Base-by-base conservation (phyloP, 1,140 invertebrate species). In the Zaprionus kolodkinae region DNA sequence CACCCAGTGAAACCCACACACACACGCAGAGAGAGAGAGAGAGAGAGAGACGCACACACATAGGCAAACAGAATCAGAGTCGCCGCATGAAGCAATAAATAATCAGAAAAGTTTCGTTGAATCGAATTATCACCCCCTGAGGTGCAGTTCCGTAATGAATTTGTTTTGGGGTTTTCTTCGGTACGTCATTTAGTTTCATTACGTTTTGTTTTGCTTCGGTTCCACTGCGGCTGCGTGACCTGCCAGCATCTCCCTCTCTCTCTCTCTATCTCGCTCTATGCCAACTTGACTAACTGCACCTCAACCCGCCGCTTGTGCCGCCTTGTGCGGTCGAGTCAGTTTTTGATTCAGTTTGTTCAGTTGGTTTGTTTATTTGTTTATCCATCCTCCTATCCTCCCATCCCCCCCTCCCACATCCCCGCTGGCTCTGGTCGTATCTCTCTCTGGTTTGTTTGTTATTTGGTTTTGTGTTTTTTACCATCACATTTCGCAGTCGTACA, bases 121-220 rank as follows among this genome's bases (percentile, higher is more conserved):
- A 89, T 89, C 85, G 85, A 89, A 89, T 89, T 89, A 89, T 89
- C 86, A 90, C 85, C 85, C 85, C 85, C 85, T 79, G 76, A 89
- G 85, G 85, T 89, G 85, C 84, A 89, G 85, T 89, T 90, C 81
- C 76, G 78, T 89, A 89, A 89, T 89, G 86, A 89, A 89, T 89
- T 89, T 89, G 85, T 89, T 89, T 89, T 85, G 79, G 81, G 86
- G 85, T 72, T 84, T 89, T 81, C 74, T 78, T 78, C 66, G 40
- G n/a, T 61, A 40, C 78, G 71, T 73, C 85, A 89, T 87, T 87
- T 88, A 78, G 84, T 87, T 87, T 87, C 84, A 88, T 87, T 87
- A 87, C 43, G 80, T 68, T 84, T 72, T 71, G 73, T 76, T 80
- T 72, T 63, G 70, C 80, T 70, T 57, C 61, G 67, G 66, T 69